These are phyloP conservation scores for Premnoplex brunnescens DNA, from an alignment of 2,797 vertebrate genomes.

Conservation along the genomic window DNA sequence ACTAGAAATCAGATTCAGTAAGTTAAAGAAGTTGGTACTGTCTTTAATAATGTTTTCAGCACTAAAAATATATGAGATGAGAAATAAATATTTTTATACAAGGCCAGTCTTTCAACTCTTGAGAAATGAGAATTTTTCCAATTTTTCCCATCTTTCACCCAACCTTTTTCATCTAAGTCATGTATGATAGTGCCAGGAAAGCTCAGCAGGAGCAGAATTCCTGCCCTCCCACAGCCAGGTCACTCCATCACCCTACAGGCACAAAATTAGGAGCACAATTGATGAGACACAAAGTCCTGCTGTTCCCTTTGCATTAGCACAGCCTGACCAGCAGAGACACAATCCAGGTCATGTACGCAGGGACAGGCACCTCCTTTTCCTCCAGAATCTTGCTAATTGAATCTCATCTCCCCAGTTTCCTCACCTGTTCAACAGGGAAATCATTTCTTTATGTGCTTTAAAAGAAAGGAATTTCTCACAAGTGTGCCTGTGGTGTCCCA, in stretches of 20 bases:
- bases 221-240: neutral
- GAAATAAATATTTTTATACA: neutral
- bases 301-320: neutral
- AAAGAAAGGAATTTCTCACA: neutral
- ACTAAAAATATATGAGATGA: neutral
- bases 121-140: neutral
- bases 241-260: neutral
- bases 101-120: neutral
- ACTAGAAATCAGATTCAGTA: neutral
- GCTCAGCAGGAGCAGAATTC: neutral
- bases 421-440: neutral
- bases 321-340: neutral
- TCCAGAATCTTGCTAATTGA: neutral
- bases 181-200: neutral
- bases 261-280: neutral
- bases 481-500: neutral
- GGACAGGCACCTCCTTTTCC: neutral
- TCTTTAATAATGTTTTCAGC: neutral
- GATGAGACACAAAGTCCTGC: neutral
- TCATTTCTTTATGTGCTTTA: neutral
- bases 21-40: neutral
- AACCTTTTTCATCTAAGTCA: neutral
- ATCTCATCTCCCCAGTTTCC: neutral
- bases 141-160: neutral
- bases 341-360: neutral